Evolutionary conservation across 2,113 vertebrate genomes (phyloP).

Genomic region (Vanacampus margaritifer): DNA sequence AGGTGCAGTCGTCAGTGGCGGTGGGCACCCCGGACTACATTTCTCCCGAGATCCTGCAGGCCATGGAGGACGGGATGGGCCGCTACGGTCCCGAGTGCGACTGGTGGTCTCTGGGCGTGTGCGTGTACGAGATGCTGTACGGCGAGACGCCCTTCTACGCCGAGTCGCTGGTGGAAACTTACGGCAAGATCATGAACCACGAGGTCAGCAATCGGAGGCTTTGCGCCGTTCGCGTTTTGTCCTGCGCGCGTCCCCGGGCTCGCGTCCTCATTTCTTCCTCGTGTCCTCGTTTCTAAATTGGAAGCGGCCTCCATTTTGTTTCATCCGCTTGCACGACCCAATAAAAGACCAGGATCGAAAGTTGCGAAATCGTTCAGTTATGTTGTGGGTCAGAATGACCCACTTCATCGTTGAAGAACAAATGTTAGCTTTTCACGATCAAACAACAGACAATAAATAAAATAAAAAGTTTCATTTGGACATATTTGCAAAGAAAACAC

Average conservation of each 20-base stretch:
- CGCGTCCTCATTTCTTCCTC: conserved; percentile 35
- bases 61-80: conserved; percentile 97
- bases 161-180: conserved; percentile 93
- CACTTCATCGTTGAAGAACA: no score
- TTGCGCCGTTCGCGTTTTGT: background rate
- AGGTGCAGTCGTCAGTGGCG: conserved; percentile 96
- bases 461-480: no score
- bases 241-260: conserved; percentile 42
- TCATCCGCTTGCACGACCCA: no score
- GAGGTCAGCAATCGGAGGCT: conserved; percentile 68
- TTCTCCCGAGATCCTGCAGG: conserved; percentile 96
- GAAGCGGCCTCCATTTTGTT: background rate
- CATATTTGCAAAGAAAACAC: no score
- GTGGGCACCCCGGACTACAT: conserved; percentile 98
- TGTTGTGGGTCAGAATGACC: no score
- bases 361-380: no score
- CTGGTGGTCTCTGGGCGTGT: conserved; percentile 98
- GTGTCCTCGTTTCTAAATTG: conserved; percentile 44
- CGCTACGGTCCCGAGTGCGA: conserved; percentile 94
- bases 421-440: no score
- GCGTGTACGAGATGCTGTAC: conserved; percentile 97
- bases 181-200: conserved; percentile 98
- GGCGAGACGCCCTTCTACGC: conserved; percentile 96
- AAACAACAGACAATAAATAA: no score
- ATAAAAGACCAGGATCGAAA: no score